Conservation (phyloP, 92 coral and sea anemone genomes). For the Isaurus tuberculatus region DNA sequence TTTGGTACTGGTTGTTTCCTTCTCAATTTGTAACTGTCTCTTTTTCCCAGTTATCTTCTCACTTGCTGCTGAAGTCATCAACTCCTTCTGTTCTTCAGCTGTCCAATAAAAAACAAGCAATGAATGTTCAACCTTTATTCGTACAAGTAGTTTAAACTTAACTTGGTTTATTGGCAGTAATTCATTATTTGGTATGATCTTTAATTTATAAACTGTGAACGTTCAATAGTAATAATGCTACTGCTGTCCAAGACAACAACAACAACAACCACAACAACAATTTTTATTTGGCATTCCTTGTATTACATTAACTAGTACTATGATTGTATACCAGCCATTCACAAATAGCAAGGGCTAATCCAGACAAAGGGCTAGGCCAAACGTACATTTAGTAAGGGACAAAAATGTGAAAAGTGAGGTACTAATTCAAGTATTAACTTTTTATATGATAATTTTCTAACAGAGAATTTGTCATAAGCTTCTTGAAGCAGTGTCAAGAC, state of each 20-base stretch:
- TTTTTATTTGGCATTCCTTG: not conserved
- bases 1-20: not conserved
- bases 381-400: not conserved
- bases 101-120: conserved; percentile 6
- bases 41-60: not conserved
- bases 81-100: conserved; percentile 5
- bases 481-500: not conserved
- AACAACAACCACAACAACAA: no score
- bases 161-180: not conserved
- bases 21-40: conserved; percentile 6
- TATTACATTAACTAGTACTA: not conserved
- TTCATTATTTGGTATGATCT: no score
- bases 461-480: not conserved
- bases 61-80: not conserved
- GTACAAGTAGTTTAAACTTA: not conserved
- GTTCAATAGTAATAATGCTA: not conserved
- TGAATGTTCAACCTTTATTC: conserved; percentile 6
- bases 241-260: not conserved
- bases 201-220: no score
- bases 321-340: not conserved
- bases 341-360: not conserved
- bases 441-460: not conserved
- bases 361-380: not conserved
- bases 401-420: not conserved
- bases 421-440: not conserved